Base-by-base conservation (phyloP, 2,797 vertebrate genomes). In the Phataginus tricuspis region DNA sequence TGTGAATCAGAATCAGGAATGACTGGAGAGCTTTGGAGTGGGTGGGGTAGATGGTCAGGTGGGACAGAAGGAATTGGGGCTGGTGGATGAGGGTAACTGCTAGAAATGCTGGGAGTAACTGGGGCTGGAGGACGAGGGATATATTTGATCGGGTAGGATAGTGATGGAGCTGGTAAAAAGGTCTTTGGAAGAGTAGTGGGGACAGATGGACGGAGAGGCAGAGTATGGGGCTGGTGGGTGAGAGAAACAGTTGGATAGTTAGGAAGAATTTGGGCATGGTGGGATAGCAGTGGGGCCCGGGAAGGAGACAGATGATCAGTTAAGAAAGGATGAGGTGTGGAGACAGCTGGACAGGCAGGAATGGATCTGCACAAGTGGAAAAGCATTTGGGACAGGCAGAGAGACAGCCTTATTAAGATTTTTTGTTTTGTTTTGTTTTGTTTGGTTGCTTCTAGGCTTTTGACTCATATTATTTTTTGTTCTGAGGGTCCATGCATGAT, bases 361-460 rank as follows among this genome's bases (percentile, higher is more conserved):
- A 95, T 95, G 97, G 97, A 96, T 97, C 97, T 98, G 98, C 84
- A 97, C 59, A 95, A 64, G 91, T 78, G 91, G 94, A 91, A 97
- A 97, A 96, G 97, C 82, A 97, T 97, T 96, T 93, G 96, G 96
- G 96, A 96, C 86, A 93, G 95, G 97, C 51, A 96, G 96, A 97
- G 90, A 97, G 86, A 96, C 4, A 95, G 92, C 72, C 97, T 97
- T 72, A 72, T 88, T 97, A 97, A 95, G 96, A 92, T 78, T 55
- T 6, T 74, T 14, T 59, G 45, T 45, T 45, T 45, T 45, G 10
- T 25, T 6, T 29, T 18, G n/a, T 71, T 79, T 83, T 84, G n/a
- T 10, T 90, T 69, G 80, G 71, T 34, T 95, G 25, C 37, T 63
- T 94, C n/a, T 72, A 89, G 59, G 37, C 21, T 93, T 94, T 83